phyloP scores from a whole-genome alignment of 2,113 vertebrate genomes.

The Pedetes capensis region DNA sequence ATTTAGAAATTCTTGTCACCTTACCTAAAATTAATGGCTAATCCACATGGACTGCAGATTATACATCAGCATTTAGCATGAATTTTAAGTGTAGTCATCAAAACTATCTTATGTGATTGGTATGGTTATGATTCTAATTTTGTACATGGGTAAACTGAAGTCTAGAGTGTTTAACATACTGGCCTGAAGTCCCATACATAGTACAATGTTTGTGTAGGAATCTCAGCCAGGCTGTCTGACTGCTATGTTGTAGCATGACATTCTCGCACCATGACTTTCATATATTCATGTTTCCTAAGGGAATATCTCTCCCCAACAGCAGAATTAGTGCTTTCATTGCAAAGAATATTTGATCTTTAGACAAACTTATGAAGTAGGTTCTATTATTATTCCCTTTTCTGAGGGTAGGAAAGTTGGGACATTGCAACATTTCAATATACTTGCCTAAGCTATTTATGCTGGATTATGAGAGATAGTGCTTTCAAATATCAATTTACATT shows the following conservation, averaged over 20 bases:
- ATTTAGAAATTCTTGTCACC: background rate
- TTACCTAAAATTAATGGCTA: background rate
- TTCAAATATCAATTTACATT: background rate
- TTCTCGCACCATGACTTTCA: background rate
- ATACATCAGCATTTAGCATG: background rate
- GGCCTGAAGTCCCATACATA: background rate
- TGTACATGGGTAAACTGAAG: background rate
- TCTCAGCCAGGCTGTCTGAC: background rate
- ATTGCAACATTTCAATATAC: background rate
- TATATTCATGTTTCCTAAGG: background rate
- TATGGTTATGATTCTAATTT: background rate
- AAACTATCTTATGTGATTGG: background rate
- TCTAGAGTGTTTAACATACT: background rate
- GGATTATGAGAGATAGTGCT: background rate
- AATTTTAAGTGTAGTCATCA: background rate
- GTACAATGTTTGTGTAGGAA: background rate
- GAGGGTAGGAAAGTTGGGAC: background rate
- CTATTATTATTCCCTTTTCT: background rate
- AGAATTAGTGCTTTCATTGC: background rate
- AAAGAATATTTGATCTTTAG: background rate
- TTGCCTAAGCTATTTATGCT: background rate
- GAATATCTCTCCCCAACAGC: background rate
- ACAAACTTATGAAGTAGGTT: background rate
- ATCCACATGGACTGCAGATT: background rate
- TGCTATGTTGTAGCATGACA: too few species aligned